A percentile compares a stretch with the other conserved stretches of the same genome.
Evolutionary conservation across 2,888 invertebrate species (phyloP).

Genomic region (Synanthedon tipuliformis): DNA sequence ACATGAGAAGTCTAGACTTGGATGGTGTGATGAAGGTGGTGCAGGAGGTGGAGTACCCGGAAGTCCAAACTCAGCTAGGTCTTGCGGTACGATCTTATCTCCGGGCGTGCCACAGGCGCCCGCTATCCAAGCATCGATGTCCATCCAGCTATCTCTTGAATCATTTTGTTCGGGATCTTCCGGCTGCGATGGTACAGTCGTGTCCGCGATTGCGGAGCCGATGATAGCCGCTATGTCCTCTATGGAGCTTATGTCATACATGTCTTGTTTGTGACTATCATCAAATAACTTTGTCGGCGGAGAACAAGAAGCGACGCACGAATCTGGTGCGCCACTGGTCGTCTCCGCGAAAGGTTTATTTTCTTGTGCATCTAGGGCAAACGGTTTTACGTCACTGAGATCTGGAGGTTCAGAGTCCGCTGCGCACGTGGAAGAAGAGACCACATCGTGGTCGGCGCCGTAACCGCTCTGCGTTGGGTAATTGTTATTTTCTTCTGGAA

Average conservation of each 20-base stretch:
- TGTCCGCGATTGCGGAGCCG: conserved; percentile 89
- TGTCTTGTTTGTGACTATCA: conserved; percentile 66
- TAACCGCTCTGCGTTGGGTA: conserved; percentile 73
- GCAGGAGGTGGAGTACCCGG: conserved; percentile 72
- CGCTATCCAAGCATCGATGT: conserved; percentile 88
- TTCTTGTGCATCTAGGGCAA: conserved; percentile 66
- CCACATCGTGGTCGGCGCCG: conserved; percentile 76
- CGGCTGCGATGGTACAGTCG: conserved; percentile 82
- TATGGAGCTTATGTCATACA: conserved; percentile 80
- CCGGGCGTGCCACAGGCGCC: conserved; percentile 81
- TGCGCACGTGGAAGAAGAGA: conserved; percentile 79
- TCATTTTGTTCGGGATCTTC: conserved; percentile 78
- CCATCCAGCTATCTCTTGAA: conserved; percentile 88
- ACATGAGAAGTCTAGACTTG: conserved; percentile 54
- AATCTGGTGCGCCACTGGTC: conserved; percentile 71
- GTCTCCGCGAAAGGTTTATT: conserved; percentile 61
- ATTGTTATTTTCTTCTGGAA: conserved; percentile 81
- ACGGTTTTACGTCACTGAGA: conserved; percentile 72
- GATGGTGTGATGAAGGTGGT: conserved; percentile 64
- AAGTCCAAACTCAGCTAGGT: conserved; percentile 76
- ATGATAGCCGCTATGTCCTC: conserved; percentile 89
- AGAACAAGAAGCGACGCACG: conserved; percentile 66
- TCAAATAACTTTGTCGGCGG: conserved; percentile 64
- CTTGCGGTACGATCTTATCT: conserved; percentile 75
- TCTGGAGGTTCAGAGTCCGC: conserved; percentile 73